Evolutionary conservation across 2,113 vertebrate genomes (phyloP).

Genomic region (Atlantisia rogersi): DNA sequence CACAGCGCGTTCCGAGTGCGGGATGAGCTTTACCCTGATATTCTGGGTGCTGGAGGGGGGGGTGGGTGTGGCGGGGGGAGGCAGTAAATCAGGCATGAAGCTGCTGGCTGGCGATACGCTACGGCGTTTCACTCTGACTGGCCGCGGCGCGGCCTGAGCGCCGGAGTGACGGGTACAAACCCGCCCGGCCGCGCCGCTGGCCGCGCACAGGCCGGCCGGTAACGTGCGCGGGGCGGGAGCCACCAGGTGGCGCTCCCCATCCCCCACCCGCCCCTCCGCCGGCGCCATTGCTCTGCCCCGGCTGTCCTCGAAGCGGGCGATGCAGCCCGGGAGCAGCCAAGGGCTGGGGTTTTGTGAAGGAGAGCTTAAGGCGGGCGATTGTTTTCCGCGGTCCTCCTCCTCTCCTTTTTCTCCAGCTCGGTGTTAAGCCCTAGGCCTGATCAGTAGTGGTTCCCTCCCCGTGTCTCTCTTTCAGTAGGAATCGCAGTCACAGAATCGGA

Average conservation of each 20-base stretch:
- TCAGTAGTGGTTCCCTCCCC: neutral
- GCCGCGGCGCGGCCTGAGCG: neutral
- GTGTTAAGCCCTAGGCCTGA: neutral
- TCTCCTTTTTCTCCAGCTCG: neutral
- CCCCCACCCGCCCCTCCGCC: too few species aligned
- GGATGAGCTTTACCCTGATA: too few species aligned
- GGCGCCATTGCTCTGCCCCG: too few species aligned
- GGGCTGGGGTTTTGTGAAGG: neutral
- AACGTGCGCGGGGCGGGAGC: neutral
- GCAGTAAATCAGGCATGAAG: neutral
- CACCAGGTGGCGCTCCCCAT: slow-evolving; percentile 19
- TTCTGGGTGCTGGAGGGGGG: too few species aligned
- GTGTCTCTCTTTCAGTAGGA: neutral
- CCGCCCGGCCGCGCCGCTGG: too few species aligned
- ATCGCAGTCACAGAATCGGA: too few species aligned
- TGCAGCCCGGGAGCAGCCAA: neutral
- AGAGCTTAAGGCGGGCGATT: neutral
- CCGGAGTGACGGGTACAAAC: neutral
- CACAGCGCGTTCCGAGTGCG: too few species aligned
- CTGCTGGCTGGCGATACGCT: neutral
- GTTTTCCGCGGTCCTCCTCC: accelerated
- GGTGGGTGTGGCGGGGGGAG: too few species aligned
- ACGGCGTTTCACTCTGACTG: neutral
- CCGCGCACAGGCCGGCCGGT: too few species aligned
- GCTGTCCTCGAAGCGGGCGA: neutral